These are phyloP conservation scores for Drosophila oshimai DNA, from an alignment of 1,140 invertebrate species.

Conservation along the genomic window DNA sequence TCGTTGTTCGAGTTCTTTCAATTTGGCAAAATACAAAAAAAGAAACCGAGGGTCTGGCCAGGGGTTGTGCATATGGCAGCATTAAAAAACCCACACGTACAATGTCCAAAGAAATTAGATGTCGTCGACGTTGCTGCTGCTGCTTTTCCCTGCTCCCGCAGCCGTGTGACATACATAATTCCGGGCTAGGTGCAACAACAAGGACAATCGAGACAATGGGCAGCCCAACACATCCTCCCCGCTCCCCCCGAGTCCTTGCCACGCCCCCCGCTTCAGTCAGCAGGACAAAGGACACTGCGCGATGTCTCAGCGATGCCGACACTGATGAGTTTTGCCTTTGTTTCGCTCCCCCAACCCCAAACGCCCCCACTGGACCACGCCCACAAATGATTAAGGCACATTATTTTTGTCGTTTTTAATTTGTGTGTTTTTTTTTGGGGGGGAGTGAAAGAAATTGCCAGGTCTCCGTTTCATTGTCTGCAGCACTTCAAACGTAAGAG, in stretches of 20 bases:
- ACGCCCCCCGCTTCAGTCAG: slow-evolving; percentile 13
- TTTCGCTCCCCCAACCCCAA: slow-evolving; percentile 17
- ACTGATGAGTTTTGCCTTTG: slow-evolving; percentile 71
- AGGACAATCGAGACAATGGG: slow-evolving; percentile 71
- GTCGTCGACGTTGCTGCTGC: slow-evolving; percentile 31
- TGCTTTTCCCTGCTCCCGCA: slow-evolving; percentile 7
- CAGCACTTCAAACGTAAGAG: slow-evolving; percentile 64
- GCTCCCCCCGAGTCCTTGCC: slow-evolving; percentile 1
- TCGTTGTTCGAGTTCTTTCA: slow-evolving; percentile 50
- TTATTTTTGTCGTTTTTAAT: slow-evolving; percentile 79
- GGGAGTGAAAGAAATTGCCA: slow-evolving; percentile 50
- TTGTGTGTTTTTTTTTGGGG: slow-evolving; percentile 39
- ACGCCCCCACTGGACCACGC: slow-evolving; percentile 40
- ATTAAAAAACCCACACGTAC: slow-evolving; percentile 81
- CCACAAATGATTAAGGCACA: slow-evolving; percentile 65
- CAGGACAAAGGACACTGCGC: slow-evolving; percentile 55
- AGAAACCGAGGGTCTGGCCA: slow-evolving; percentile 9
- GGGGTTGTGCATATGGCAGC: slow-evolving; percentile 82
- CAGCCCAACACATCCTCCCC: slow-evolving; percentile 45
- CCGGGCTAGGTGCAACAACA: slow-evolving; percentile 64
- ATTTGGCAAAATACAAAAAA: slow-evolving; percentile 52
- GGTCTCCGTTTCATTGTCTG: slow-evolving; percentile 52
- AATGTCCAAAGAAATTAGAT: slow-evolving; percentile 80
- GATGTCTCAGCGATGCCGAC: slow-evolving; percentile 45
- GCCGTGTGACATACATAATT: slow-evolving; percentile 73